phyloP scores from a whole-genome alignment of 2,113 vertebrate species.

The Chamaetylas fuelleborni region DNA sequence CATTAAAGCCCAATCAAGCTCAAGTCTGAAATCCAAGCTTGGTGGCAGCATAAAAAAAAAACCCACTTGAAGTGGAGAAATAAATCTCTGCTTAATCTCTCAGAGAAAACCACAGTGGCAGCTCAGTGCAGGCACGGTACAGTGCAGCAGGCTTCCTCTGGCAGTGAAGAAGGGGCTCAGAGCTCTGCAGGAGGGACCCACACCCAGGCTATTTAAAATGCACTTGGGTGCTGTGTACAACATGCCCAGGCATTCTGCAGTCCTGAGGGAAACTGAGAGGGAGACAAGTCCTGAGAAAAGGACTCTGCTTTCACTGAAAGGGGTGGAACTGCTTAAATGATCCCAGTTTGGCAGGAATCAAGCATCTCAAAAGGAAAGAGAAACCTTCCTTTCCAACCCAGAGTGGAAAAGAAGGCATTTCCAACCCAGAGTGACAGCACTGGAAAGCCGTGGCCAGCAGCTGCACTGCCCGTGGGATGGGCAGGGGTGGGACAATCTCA shows the following conservation, averaged over 20 bases:
- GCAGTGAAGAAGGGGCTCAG: neutral
- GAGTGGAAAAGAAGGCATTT: neutral
- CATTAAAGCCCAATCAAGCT: slow-evolving; percentile 18
- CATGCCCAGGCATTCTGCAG: neutral
- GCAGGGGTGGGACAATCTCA: neutral
- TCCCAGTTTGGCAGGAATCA: neutral
- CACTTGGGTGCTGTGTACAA: neutral
- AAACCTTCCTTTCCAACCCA: neutral
- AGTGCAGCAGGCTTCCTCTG: neutral
- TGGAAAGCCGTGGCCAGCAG: neutral
- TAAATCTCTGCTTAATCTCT: slow-evolving; percentile 10
- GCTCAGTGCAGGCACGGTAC: neutral
- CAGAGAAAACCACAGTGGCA: neutral
- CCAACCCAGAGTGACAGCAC: neutral
- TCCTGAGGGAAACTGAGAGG: neutral
- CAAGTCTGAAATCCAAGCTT: neutral
- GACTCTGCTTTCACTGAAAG: neutral
- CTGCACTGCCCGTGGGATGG: neutral
- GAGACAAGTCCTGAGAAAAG: neutral
- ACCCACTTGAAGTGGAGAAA: neutral
- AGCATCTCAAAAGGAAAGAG: neutral
- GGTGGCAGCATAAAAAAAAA: neutral
- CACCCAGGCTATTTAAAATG: neutral
- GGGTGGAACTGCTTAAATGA: neutral
- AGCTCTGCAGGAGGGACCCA: neutral